Base-by-base conservation (phyloP, 2,113 vertebrate genomes). In the Seriola rivoliana region DNA sequence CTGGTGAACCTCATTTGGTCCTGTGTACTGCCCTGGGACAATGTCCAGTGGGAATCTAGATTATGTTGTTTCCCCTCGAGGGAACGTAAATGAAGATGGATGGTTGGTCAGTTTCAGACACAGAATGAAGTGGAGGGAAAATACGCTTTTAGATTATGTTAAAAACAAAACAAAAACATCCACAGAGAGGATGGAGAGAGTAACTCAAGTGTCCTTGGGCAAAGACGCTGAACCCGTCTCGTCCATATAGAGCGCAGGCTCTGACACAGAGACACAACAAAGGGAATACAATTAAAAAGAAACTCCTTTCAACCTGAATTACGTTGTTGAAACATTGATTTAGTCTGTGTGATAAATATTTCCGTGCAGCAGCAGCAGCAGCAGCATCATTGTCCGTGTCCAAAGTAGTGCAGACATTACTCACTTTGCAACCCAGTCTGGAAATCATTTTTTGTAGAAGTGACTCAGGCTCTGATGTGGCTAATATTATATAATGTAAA, bases 41-140 rank as follows among this genome's bases (percentile, higher is more conserved):
- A n/a, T 65, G 75, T 88, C 83, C 78, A 66, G 7, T 90, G 88
- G 78, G 88, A 92, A 88, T 64, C 12, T 54, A 57, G 10, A 64
- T 75, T 11, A 48, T 59, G 52, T 36, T 17, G 44, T 68, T 67
- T 80, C 60, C 29, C 34, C 44, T 75, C 29, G 5, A 71, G 62
- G 46, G 29, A 7, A 55, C 7, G 8, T 29, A 16, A 14, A 67
- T 62, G 25, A 48, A 80, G 82, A 88, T 11, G 64, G 76, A 90
- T 81, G 64, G 21, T 14, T 13, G 42, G 16, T 23, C 40, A 8
- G 14, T 21, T 50, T 59, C 10, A 9, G 55, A 71, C 32, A 2
- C 5, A 62, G 72, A 55, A 32, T 19, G 23, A 76, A 81, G 36
- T 79, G 77, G 81, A 78, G 29, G 29, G 2, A 81, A 71, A 57